A percentile compares a stretch with the other conserved stretches of the same genome.
These are phyloP conservation scores for Candoia aspera DNA, from an alignment of 2,113 vertebrate species.

Conservation along the genomic window DNA sequence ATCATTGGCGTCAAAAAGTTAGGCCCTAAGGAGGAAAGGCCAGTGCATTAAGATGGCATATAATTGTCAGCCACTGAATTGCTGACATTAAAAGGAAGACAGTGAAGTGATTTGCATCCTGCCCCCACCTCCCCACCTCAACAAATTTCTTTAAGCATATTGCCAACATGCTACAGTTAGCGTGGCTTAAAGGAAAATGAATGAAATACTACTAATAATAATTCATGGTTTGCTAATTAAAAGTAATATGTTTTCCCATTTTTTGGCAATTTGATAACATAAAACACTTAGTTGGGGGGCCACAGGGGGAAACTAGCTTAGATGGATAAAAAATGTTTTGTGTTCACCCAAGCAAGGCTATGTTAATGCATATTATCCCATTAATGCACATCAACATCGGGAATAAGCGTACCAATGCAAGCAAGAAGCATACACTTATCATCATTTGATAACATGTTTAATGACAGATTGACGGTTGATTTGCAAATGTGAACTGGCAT, in stretches of 20 bases:
- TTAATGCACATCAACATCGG: constrained; percentile 94
- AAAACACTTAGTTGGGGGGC: constrained; percentile 83
- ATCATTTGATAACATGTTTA: constrained; percentile 99
- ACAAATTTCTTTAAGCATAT: constrained; percentile 21
- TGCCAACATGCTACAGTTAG: constrained; percentile 57
- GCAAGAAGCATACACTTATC: constrained; percentile 90
- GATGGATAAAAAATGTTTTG: constrained; percentile 92
- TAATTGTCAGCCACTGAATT: constrained; percentile 76
- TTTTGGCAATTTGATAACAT: constrained; percentile 83
- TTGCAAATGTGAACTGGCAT: constrained; percentile 93
- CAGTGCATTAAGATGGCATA: constrained; percentile 73
- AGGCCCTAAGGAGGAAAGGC: constrained; percentile 73
- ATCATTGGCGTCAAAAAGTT: constrained; percentile 70
- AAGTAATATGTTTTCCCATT: constrained; percentile 78
- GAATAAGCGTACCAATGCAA: constrained; percentile 82
- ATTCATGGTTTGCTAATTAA: constrained; percentile 79
- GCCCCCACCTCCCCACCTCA: background rate
- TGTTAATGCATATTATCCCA: constrained; percentile 93
- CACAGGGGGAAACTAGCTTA: constrained; percentile 86
- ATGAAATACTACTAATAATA: constrained; percentile 45
- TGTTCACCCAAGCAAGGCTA: constrained; percentile 92
- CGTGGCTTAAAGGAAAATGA: constrained; percentile 37
- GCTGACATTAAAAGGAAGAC: constrained; percentile 76
- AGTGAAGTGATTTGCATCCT: constrained; percentile 37
- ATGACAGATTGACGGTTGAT: constrained; percentile 97